These are phyloP conservation scores for Dallia pectoralis DNA, from an alignment of 2,797 vertebrate species.

Conservation along the genomic window DNA sequence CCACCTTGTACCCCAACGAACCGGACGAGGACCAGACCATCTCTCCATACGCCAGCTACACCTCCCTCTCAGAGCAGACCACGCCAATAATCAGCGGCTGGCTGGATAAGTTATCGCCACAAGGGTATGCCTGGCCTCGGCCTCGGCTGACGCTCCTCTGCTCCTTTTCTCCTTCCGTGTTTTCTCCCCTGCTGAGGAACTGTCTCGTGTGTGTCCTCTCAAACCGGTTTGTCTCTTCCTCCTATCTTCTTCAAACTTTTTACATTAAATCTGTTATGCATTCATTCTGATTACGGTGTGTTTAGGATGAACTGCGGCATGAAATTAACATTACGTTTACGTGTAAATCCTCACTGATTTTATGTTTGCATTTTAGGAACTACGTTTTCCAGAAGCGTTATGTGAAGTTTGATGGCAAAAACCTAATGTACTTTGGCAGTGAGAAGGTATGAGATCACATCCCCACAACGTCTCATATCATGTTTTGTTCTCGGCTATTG, in stretches of 20 bases:
- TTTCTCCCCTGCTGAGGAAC: conserved; percentile 63
- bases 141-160: conserved; percentile 53
- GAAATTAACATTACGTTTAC: too few relatives aligned
- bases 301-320: too few relatives aligned
- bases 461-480: not conserved
- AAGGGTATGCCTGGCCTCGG: conserved; percentile 77
- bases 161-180: conserved; percentile 58
- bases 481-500: not conserved
- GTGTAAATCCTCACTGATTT: not conserved
- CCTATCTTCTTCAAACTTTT: conserved; percentile 23
- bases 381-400: conserved; percentile 97
- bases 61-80: conserved; percentile 78
- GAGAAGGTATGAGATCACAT: conserved; percentile 83
- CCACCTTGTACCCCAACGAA: conserved; percentile 69
- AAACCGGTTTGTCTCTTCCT: conserved; percentile 53
- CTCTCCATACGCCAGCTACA: conserved; percentile 95
- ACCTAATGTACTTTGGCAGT: conserved; percentile 91
- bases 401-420: conserved; percentile 92
- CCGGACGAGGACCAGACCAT: conserved; percentile 87
- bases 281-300: too few relatives aligned
- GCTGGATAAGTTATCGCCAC: conserved; percentile 96
- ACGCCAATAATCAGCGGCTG: conserved; percentile 85
- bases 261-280: not conserved
- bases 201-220: conserved; percentile 65
- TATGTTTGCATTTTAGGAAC: conserved; percentile 76